Conservation (phyloP, 37 sponge, comb jelly and placozoan genomes). For the Aplysina aerophoba region DNA sequence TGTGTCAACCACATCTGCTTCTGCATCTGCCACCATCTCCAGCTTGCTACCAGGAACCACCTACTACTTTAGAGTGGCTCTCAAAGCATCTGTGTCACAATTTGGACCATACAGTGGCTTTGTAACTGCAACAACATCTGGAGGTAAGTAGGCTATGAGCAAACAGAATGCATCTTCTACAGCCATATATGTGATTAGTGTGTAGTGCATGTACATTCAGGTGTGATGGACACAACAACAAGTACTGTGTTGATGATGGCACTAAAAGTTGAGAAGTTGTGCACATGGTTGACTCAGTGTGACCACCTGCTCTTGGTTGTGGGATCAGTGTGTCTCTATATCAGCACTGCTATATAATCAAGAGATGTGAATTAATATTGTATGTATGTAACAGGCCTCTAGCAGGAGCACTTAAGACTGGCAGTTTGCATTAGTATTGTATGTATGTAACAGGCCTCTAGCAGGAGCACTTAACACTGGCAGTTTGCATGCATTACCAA, state of each 20-base stretch:
- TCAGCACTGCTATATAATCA: too few relatives aligned
- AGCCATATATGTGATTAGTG: background rate
- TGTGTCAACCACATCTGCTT: background rate
- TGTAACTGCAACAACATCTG: background rate
- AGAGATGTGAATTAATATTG: too few relatives aligned
- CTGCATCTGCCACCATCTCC: background rate
- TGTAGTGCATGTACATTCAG: conserved; percentile 2
- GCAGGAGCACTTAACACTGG: too few relatives aligned
- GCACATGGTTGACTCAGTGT: too few relatives aligned
- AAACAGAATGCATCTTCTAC: background rate
- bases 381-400: too few relatives aligned
- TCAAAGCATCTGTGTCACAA: background rate
- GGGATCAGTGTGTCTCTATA: too few relatives aligned
- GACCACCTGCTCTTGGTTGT: too few relatives aligned
- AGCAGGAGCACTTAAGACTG: too few relatives aligned
- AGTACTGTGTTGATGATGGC: too few relatives aligned
- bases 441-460: too few relatives aligned
- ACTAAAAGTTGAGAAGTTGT: background rate
- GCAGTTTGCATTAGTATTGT: too few relatives aligned
- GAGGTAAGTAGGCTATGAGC: background rate
- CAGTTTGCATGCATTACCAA: too few relatives aligned
- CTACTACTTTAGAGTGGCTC: conserved; percentile 22
- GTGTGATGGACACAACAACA: background rate
- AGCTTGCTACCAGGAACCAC: background rate
- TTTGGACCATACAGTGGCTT: conserved; percentile 15